Evolutionary conservation across 2,888 invertebrate genomes (phyloP).

Genomic region (Belgica antarctica): DNA sequence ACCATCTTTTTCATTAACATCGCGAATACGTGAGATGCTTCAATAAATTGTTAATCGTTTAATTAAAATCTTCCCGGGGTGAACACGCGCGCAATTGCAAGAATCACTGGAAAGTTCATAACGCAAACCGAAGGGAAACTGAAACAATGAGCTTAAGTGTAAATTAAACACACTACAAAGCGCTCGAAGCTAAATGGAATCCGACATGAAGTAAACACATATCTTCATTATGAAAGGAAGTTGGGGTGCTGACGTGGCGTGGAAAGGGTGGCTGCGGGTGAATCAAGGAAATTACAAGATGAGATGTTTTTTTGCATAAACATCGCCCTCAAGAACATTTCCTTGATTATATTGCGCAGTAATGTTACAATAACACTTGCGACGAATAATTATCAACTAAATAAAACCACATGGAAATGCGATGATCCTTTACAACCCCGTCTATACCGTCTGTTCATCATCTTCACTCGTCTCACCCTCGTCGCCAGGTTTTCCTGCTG

Average conservation of each 20-base stretch:
- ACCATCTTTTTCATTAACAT: constrained; percentile 9
- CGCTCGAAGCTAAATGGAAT: constrained; percentile 39
- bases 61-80: constrained; percentile 19
- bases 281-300: neutral
- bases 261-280: constrained; percentile 14
- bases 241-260: no score
- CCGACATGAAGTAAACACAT: constrained; percentile 41
- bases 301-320: neutral
- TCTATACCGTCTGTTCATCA: neutral
- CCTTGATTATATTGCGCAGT: constrained; percentile 11
- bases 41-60: constrained; percentile 32
- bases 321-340: neutral
- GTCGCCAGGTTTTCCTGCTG: neutral
- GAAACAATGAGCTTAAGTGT: constrained; percentile 37
- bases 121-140: neutral
- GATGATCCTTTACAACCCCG: constrained; percentile 6
- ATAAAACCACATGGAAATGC: neutral
- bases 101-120: constrained; percentile 31
- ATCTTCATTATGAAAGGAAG: constrained; percentile 41
- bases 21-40: constrained; percentile 25
- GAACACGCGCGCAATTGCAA: neutral
- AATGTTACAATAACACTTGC: constrained; percentile 22
- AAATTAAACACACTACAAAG: constrained; percentile 41
- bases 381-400: constrained; percentile 6
- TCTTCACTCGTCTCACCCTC: neutral